phyloP scores from a whole-genome alignment of 2,797 vertebrate genomes.

The Amniataba percoides region DNA sequence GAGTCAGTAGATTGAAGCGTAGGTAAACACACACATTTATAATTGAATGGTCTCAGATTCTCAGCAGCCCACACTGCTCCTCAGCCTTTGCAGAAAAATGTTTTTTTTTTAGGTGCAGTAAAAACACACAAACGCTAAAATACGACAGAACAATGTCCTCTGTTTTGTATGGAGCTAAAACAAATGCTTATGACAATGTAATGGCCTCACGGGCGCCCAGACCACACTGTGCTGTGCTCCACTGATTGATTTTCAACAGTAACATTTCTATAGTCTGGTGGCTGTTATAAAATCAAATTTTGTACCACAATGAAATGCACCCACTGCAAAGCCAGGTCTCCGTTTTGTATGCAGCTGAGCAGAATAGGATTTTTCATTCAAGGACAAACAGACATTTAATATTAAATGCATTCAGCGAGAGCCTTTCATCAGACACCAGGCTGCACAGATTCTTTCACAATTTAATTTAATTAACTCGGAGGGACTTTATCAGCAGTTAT shows the following conservation, averaged over 20 bases:
- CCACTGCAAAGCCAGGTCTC: slow-evolving; percentile 9
- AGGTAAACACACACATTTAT: slow-evolving; percentile 33
- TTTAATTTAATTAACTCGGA: slow-evolving; percentile 47
- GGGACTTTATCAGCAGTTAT: slow-evolving; percentile 37
- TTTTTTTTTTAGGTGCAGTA: slow-evolving; percentile 22
- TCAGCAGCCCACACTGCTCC: slow-evolving; percentile 32
- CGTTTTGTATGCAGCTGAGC: slow-evolving; percentile 19
- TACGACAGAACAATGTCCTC: slow-evolving; percentile 25
- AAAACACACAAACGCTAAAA: slow-evolving; percentile 37
- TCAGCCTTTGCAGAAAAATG: slow-evolving; percentile 25
- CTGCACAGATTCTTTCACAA: slow-evolving; percentile 32
- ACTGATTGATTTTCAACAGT: slow-evolving; percentile 53
- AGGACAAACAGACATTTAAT: slow-evolving; percentile 56
- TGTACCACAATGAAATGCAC: slow-evolving; percentile 39
- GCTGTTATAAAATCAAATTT: slow-evolving; percentile 57
- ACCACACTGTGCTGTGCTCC: slow-evolving; percentile 12
- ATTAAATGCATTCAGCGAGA: slow-evolving; percentile 35
- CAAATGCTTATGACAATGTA: slow-evolving; percentile 50
- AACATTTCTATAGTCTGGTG: slow-evolving; percentile 49
- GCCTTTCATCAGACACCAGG: slow-evolving; percentile 38
- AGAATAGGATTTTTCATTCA: slow-evolving; percentile 42
- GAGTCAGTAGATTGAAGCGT: slow-evolving; percentile 24
- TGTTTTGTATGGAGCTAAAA: slow-evolving; percentile 47
- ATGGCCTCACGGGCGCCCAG: slow-evolving; percentile 33
- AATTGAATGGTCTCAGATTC: slow-evolving; percentile 39